phyloP scores from a whole-genome alignment of 1,140 invertebrate species.

The Pemphigus obesinymphae region DNA sequence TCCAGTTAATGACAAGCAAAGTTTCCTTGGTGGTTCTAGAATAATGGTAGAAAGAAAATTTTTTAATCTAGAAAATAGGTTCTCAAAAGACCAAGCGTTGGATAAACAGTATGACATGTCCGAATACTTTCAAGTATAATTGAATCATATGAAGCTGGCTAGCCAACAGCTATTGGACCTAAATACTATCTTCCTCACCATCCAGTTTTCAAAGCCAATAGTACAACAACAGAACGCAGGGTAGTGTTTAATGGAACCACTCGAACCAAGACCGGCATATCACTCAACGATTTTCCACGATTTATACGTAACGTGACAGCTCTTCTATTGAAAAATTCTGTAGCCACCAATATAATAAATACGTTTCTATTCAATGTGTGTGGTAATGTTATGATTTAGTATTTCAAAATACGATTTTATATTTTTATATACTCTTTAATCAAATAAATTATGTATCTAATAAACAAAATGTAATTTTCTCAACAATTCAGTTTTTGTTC shows the following conservation, averaged over 20 bases:
- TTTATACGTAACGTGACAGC: no score
- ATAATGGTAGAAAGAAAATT: slow-evolving; percentile 33
- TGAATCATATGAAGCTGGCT: background rate
- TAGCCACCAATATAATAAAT: no score
- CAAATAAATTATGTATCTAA: no score
- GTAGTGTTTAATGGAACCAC: slow-evolving; percentile 50
- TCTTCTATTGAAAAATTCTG: no score
- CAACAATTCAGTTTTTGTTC: no score
- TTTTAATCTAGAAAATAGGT: slow-evolving; percentile 20
- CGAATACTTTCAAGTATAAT: background rate
- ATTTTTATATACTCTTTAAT: no score
- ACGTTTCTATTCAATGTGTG: no score
- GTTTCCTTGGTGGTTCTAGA: background rate
- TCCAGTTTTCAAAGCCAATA: slow-evolving; percentile 31
- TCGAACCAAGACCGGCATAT: slow-evolving; percentile 43
- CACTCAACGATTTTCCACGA: slow-evolving; percentile 47
- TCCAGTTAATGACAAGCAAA: background rate
- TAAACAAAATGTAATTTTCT: no score
- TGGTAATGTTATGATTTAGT: no score
- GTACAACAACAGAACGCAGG: slow-evolving; percentile 47
- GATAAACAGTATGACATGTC: background rate
- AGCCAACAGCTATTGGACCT: background rate
- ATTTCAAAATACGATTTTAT: no score
- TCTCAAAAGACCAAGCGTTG: background rate
- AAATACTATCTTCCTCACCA: slow-evolving; percentile 39